Evolutionary conservation across 2,888 invertebrate genomes (phyloP), one percentile per base, ranked within the genome.

Genomic region (Copidosoma aretas): DNA sequence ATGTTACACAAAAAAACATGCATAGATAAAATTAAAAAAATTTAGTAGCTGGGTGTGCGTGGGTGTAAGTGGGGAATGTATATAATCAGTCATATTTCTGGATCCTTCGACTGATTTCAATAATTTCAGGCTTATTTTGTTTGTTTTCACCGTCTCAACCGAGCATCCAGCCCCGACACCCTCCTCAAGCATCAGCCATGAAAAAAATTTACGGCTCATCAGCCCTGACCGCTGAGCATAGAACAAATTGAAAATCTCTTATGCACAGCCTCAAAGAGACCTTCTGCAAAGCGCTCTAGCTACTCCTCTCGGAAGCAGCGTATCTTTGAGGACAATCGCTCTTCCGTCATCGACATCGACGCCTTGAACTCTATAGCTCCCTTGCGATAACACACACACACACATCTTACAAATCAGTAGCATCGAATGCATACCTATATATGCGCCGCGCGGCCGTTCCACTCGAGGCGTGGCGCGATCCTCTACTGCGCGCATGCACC

Each of bases 191-290:
- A 41, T 43, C 57, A 51, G 53, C 32, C 53, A 54, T 67, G 58
- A 67, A 62, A 41, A 68, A 68, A 64, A 68, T 68, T 63, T 64
- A 68, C 32, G 57, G 68, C 52, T 61, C 64, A 32, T 56, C 56
- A 63, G 57, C 19, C 10, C 24, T 63, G 58, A 41, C 71, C 64
- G 60, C 32, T 70, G 63, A 71, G 63, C 53, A 32, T 32, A 14
- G 39, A 22, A 54, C 46, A 66, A 66, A 68, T 68, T 68, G 68
- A 68, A 68, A 70, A 62, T 59, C 56, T 25, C 43, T n/a, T 8
- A 12, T 25, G 25, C 8, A 17, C 0, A 25, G 32, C 43, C 43
- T 46, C 43, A n/a, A 32, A 52, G 19, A 10, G 25, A 0, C 12
- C 32, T n/a, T 15, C 17, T 41, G 17, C 43, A 15, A n/a, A n/a